Base-by-base conservation (phyloP, 2,888 invertebrate genomes). In the Monopis laevigella region DNA sequence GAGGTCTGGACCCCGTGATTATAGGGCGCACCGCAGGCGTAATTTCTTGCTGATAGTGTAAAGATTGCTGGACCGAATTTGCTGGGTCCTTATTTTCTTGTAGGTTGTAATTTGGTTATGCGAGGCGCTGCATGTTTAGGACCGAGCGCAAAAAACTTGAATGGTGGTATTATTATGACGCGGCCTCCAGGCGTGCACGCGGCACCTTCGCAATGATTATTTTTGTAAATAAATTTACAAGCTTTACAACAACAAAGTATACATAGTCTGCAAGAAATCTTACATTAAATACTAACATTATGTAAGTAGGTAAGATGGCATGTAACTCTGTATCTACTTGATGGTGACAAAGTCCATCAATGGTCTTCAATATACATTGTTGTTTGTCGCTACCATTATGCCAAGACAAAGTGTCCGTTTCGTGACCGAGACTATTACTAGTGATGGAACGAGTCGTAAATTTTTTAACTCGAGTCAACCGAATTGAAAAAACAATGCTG, bases 41-140 rank as follows among this genome's bases (percentile, higher is more conserved):
- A 28, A 65, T 65, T 64, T 55, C 50, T 49, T 59, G 51, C 56
- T 48, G 58, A 58, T 64, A 59, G 66, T 66, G 68, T 61, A 51
- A 65, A 66, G 58, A 65, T 68, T 64, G 59, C 59, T 53, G 54
- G 12, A 24, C 56, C 56, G 52, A 57, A 62, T 57, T 59, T 57
- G 48, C 45, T 51, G 45, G 54, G 54, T 56, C 53, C 53, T 59
- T 50, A 53, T 58, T 55, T 57, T 54, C 54, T 54, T 59, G 57
- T 53, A 56, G 62, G 60, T 58, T 61, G 62, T 70, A 70, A 73
- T 74, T 65, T 65, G 51, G 58, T 55, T 56, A 53, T 54, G 46
- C 54, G 57, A 51, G 51, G 21, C 19, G 24, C 21, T 38, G 6
- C 29, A 29, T 5, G 29, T 29, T 6, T 29, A 29, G 6, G 29